phyloP scores from a whole-genome alignment of 1,140 invertebrate genomes.

The Drosophila athabasca region DNA sequence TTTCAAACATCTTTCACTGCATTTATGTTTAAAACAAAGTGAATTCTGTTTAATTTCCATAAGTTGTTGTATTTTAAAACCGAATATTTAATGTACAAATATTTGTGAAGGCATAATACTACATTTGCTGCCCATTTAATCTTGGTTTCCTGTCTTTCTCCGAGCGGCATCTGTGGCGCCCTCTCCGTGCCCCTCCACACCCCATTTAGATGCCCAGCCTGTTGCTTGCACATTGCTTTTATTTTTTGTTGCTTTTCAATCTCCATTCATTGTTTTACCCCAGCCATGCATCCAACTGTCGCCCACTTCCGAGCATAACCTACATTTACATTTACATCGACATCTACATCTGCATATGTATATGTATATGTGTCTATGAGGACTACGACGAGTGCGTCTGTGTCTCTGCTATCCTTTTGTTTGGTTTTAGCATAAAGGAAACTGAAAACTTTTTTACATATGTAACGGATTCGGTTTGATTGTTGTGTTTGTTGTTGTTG shows the following conservation, averaged over 20 bases:
- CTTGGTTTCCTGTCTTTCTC: background rate
- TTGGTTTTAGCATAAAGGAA: conserved; percentile 65
- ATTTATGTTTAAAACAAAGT: too few relatives aligned
- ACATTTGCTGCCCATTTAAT: too few relatives aligned
- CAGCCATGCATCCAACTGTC: conserved; percentile 63
- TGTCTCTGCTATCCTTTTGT: conserved; percentile 40
- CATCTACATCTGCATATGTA: too few relatives aligned
- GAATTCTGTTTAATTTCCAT: too few relatives aligned
- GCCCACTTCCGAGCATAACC: conserved; percentile 51
- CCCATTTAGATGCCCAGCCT: background rate
- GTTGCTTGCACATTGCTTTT: conserved; percentile 34
- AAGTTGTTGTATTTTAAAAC: too few relatives aligned
- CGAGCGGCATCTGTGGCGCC: background rate
- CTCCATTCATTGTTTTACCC: conserved; percentile 33
- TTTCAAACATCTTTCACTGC: too few relatives aligned
- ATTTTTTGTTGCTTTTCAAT: conserved; percentile 40
- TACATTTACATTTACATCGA: conserved; percentile 14
- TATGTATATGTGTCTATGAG: too few relatives aligned
- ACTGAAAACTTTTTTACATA: conserved; percentile 62
- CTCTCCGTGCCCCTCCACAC: background rate
- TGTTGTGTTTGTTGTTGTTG: conserved; percentile 22
- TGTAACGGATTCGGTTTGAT: conserved; percentile 61
- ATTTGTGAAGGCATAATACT: too few relatives aligned
- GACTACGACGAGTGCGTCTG: background rate
- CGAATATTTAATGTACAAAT: too few relatives aligned